Conservation (phyloP, 1,140 invertebrate species). For the Drosophila ambigua region DNA sequence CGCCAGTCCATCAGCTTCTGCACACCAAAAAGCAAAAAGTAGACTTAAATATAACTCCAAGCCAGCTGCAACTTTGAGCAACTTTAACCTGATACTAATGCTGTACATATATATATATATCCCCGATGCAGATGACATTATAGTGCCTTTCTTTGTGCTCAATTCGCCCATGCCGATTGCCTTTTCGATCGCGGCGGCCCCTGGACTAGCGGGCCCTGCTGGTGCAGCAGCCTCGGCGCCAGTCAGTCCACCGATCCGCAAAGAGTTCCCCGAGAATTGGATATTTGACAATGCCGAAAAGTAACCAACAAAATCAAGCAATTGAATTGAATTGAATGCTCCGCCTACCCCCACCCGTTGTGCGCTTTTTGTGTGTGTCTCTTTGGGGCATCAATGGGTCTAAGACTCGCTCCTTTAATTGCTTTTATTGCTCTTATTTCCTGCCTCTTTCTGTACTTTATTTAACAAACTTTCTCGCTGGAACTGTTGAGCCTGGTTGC, state of each 20-base stretch:
- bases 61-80: too few species aligned
- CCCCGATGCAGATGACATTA: background rate
- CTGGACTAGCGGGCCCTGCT: background rate
- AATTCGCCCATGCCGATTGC: slow-evolving; percentile 15
- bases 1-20: too few species aligned
- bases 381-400: background rate
- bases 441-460: background rate
- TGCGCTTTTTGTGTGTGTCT: slow-evolving; percentile 1
- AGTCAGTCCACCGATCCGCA: slow-evolving; percentile 19
- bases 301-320: slow-evolving; percentile 7
- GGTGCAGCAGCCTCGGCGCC: background rate
- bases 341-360: background rate
- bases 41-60: too few species aligned
- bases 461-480: too few species aligned
- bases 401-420: background rate
- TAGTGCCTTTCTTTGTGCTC: background rate
- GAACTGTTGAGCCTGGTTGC: too few species aligned
- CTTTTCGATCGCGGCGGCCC: slow-evolving; percentile 13
- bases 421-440: background rate
- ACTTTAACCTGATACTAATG: too few species aligned
- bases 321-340: slow-evolving; percentile 1
- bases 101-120: background rate
- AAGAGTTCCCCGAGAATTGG: slow-evolving; percentile 58
- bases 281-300: slow-evolving; percentile 49
- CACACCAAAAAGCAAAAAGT: too few species aligned